Evolutionary conservation across 1,140 invertebrate species (phyloP).

Genomic region (Brachionus calyciflorus): DNA sequence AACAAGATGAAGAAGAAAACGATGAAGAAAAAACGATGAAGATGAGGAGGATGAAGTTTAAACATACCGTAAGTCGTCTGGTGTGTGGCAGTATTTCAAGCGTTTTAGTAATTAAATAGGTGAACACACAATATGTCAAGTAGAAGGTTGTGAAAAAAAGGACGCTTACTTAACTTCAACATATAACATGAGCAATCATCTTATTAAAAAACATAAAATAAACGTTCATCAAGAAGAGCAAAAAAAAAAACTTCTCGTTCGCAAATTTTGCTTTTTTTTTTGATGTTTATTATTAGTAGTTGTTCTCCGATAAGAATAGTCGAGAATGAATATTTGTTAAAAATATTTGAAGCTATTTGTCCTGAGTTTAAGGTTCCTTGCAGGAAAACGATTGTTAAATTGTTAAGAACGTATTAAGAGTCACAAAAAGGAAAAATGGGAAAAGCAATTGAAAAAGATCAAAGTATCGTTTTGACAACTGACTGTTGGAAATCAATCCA

Average conservation of each 20-base stretch:
- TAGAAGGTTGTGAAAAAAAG: neutral
- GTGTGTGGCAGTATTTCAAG: no score
- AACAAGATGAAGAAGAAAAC: no score
- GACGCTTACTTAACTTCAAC: neutral
- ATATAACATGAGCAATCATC: neutral
- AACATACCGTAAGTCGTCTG: no score
- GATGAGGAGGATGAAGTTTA: no score
- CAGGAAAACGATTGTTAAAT: no score
- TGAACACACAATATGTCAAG: neutral
- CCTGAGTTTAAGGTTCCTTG: neutral
- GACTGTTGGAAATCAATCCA: no score
- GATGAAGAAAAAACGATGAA: no score
- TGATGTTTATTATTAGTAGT: slow-evolving; percentile 5
- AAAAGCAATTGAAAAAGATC: no score
- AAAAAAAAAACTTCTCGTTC: neutral
- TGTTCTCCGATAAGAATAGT: neutral
- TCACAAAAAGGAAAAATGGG: no score
- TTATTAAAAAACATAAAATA: neutral
- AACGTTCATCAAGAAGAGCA: neutral
- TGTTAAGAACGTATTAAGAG: no score
- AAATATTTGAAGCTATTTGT: neutral
- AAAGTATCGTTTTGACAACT: no score
- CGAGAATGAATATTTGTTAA: neutral
- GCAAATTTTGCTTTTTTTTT: neutral
- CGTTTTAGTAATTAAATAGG: no score